Conservation (phyloP, 2,797 vertebrate genomes). For the Aulostomus chinensis region DNA sequence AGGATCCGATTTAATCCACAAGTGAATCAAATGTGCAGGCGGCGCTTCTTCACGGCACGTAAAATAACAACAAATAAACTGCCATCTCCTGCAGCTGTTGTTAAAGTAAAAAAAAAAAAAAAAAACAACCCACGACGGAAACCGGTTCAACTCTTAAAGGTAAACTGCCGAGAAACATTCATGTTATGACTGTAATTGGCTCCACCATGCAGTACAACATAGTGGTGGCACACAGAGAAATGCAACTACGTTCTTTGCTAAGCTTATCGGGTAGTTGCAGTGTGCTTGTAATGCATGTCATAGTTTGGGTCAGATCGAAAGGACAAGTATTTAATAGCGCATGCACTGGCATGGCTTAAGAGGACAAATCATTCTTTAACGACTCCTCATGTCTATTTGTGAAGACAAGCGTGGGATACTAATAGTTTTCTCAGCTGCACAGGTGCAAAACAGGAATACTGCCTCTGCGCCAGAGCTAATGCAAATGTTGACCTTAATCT, state of each 20-base stretch:
- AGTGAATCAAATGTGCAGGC: background rate
- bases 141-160: too few relatives aligned
- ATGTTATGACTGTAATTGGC: constrained; percentile 40
- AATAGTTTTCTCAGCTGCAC: constrained; percentile 36
- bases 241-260: constrained; percentile 41
- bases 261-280: constrained; percentile 39
- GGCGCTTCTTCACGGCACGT: background rate
- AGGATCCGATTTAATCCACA: background rate
- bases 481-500: constrained; percentile 22
- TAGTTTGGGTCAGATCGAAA: constrained; percentile 51
- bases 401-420: constrained; percentile 67
- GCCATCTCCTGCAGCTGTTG: background rate
- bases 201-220: constrained; percentile 29
- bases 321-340: constrained; percentile 61
- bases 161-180: too few relatives aligned
- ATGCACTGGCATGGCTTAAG: constrained; percentile 52
- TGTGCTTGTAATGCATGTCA: constrained; percentile 62
- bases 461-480: constrained; percentile 13
- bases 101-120: too few relatives aligned
- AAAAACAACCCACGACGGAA: too few relatives aligned
- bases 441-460: constrained; percentile 60
- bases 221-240: constrained; percentile 23
- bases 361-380: constrained; percentile 64
- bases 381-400: constrained; percentile 76
- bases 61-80: too few relatives aligned